Evolutionary conservation across 1,140 invertebrate genomes (phyloP), one percentile per base, ranked within the genome.

Genomic region (Drosophila nebulosa): DNA sequence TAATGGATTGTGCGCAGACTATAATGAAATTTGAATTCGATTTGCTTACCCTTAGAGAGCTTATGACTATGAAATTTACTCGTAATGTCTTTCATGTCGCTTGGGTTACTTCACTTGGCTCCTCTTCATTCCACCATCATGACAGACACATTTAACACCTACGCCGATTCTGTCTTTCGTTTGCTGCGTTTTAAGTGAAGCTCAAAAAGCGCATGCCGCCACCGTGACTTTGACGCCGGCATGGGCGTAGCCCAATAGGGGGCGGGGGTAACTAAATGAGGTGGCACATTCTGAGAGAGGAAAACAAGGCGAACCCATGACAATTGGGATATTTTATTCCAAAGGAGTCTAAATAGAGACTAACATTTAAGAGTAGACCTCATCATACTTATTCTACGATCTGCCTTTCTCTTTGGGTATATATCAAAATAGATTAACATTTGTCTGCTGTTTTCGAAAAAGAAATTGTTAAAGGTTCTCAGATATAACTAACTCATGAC

Each of bases 111-210:
- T 12, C 10, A 12, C 9, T n/a, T 16, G 7, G 24, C 62, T 66
- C 69, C 24, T 12, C 30, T 27, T 12, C 6, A 16, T 55, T 30
- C 63, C 46, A 24, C 35, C 57, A 61, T 52, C 72, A 65, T 78
- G 83, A 81, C 78, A 88, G 70, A 64, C 81, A 81, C 70, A 83
- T 86, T 86, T 78, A 72, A 86, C 81, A 75, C 81, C 83, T 69
- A 88, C 81, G 52, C 58, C 62, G 55, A 57, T 68, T 72, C 74
- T 46, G 39, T 46, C 39, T 46, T 46, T 46, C 50, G 72, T 65
- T 65, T 68, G 66, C 59, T 77, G 78, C 69, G 73, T 52, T 73
- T 69, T 46, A 57, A 46, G 64, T 58, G 46, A 76, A 70, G 72
- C 55, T 64, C 57, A 59, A 62, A 69, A 64, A 67, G 26, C 24